Base-by-base conservation (phyloP, 1,140 invertebrate species). In the Amyelois transitella region DNA sequence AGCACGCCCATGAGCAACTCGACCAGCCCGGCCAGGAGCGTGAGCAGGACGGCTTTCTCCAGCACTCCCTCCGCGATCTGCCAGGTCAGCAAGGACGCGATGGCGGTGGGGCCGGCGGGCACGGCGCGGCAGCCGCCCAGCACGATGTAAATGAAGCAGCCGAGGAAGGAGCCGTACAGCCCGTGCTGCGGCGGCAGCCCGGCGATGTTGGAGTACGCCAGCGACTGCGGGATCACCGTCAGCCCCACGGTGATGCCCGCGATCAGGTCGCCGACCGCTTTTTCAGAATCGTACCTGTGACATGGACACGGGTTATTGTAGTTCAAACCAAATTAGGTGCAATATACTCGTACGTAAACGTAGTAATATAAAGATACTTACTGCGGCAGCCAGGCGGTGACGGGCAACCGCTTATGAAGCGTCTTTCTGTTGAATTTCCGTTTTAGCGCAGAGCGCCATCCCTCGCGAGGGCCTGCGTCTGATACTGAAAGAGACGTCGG, bases 51-150 rank as follows among this genome's bases (percentile, higher is more conserved):
- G 0, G 96, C 95, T 71, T 96, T 94, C 60, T 92, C 90, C 7
- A 92, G 82, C 0, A 94, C 93, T 6, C 92, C 93, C 20, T 92
- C 90, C 0, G 94, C 89, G 10, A 93, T 91, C 77, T 96, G 94
- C 75, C 91, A 94, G 1, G 95, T 96, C 43, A 97, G 89, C 20
- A 97, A 80, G 0, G 95, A 94, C 51, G 94, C 92, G 38, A 97
- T 96, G 18, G 96, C 96, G 0, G 94, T 96, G 0, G 96, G 96
- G 12, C 95, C 96, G 64, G 96, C 91, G 1, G 96, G 96, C 25
- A 98, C 93, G 75, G 97, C 96, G 76, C 96, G 96, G 69, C 96
- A 96, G 22, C 94, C 96, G 38, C 97, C 97, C 58, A 99, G 90
- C 43, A 98, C 88, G 58, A 96, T 94, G 88, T 99, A 99, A 44